A percentile compares a stretch with the other conserved stretches of the same genome.
Conservation (phyloP, 1,140 invertebrate species). For the Diorhabda elongata region DNA sequence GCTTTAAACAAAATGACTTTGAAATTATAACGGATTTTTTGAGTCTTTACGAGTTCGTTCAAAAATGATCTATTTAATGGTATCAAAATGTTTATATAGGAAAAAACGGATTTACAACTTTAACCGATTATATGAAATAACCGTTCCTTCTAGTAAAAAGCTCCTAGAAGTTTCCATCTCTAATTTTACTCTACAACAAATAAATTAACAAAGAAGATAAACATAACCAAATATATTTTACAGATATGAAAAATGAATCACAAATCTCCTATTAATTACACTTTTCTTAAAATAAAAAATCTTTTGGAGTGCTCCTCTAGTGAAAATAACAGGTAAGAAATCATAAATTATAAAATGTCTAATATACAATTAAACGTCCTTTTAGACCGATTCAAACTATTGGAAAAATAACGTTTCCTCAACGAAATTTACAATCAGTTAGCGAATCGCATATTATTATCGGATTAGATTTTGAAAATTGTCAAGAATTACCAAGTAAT, state of each 20-base stretch:
- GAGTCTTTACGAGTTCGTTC: no score
- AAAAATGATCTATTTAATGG: no score
- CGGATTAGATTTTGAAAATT: not conserved
- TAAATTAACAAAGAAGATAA: no score
- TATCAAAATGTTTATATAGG: no score
- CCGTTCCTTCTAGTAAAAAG: no score
- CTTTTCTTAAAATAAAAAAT: not conserved
- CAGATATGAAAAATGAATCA: not conserved
- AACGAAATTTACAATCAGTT: not conserved
- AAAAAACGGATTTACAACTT: no score
- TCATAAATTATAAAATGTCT: not conserved
- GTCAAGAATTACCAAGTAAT: not conserved
- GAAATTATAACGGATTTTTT: no score
- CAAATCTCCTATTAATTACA: not conserved
- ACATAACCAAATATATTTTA: no score
- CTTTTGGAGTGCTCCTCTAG: not conserved
- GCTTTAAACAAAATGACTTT: no score
- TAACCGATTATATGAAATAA: no score
- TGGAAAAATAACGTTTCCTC: not conserved
- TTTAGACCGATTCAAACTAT: not conserved
- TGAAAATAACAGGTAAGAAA: constrained; percentile 1
- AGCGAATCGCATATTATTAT: not conserved
- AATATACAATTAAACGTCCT: not conserved
- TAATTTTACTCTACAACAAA: no score
- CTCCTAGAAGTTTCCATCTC: no score